phyloP scores from a whole-genome alignment of 2,797 vertebrate species.

The Etheostoma nigrum region DNA sequence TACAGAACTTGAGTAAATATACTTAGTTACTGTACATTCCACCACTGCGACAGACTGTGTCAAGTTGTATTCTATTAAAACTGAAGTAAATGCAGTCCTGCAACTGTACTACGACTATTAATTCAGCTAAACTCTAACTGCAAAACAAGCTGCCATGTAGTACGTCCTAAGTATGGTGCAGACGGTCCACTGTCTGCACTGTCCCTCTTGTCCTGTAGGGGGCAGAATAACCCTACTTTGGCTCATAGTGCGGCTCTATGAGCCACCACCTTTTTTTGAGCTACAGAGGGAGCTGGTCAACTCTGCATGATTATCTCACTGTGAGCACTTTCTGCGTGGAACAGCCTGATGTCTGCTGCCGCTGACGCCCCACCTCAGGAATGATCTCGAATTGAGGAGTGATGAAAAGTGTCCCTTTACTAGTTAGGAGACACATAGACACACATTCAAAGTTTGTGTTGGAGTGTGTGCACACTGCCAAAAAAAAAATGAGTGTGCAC shows the following conservation, averaged over 20 bases:
- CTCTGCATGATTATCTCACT: conserved; percentile 15
- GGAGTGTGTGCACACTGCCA: conserved; percentile 15
- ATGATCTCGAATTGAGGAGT: conserved; percentile 71
- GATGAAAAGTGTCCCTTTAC: conserved; percentile 68
- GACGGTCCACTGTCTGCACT: conserved; percentile 16
- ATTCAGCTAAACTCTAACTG: conserved; percentile 10
- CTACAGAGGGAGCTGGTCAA: background rate
- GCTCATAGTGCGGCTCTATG: fast-evolving
- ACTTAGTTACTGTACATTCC: too few species aligned
- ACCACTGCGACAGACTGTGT: background rate
- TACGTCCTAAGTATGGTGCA: background rate
- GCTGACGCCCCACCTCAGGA: conserved; percentile 54
- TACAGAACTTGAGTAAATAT: too few species aligned
- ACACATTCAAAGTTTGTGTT: conserved; percentile 42
- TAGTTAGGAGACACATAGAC: conserved; percentile 10
- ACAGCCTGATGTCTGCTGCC: conserved; percentile 47
- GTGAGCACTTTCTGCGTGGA: conserved; percentile 36
- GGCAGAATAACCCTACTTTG: conserved; percentile 48
- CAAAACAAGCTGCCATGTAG: background rate
- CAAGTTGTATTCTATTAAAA: conserved; percentile 35
- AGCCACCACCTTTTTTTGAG: background rate
- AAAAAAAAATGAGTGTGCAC: conserved; percentile 8
- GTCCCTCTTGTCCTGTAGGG: conserved; percentile 46
- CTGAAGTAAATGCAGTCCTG: background rate
- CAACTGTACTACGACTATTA: background rate